Evolutionary conservation across 2,888 invertebrate species (phyloP), one percentile per base, ranked within the genome.

Genomic region (Toxonevra muliebris): DNA sequence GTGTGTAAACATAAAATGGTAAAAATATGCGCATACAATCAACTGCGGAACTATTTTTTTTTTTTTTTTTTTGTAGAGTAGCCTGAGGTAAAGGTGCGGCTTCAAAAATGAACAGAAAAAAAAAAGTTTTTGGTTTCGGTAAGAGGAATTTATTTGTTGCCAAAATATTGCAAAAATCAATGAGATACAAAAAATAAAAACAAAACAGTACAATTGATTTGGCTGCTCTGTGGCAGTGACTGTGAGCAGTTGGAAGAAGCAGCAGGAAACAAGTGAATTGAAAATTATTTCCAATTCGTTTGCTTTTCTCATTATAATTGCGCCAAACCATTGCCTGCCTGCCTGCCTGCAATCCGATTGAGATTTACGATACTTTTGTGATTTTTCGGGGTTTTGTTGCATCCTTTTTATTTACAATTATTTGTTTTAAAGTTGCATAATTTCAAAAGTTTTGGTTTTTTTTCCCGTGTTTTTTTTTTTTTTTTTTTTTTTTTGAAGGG

Each of bases 261-360:
- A 30, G 30, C 30, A 30, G 79, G 78, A 80, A 79, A 76, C 80
- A 80, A 81, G 78, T 79, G 80, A 81, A 80, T 76, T 79, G 80
- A 69, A 81, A 80, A 80, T 80, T 76, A 80, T 79, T 79, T 81
- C 77, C 81, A 80, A 80, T 80, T 80, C 80, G 76, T 61, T 70
- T 70, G 65, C 68, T 72, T 65, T 58, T 30, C 58, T 58, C 42
- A 58, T 58, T 58, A 58, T 41, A 58, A 58, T 58, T 58, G 53
- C 53, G 17, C 53, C n/a, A n/a, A n/a, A n/a, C n/a, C n/a, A n/a
- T n/a, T n/a, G n/a, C n/a, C n/a, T n/a, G n/a, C n/a, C n/a, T n/a
- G n/a, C n/a, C 3, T 7, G 30, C 30, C 30, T 30, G 30, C 30
- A 30, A 30, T 30, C 4, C 53, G 53, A 53, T 53, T 53, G n/a